Evolutionary conservation across 2,113 vertebrate genomes (phyloP), one percentile per base, ranked within the genome.

Genomic region (Chlorodrepanis virens): DNA sequence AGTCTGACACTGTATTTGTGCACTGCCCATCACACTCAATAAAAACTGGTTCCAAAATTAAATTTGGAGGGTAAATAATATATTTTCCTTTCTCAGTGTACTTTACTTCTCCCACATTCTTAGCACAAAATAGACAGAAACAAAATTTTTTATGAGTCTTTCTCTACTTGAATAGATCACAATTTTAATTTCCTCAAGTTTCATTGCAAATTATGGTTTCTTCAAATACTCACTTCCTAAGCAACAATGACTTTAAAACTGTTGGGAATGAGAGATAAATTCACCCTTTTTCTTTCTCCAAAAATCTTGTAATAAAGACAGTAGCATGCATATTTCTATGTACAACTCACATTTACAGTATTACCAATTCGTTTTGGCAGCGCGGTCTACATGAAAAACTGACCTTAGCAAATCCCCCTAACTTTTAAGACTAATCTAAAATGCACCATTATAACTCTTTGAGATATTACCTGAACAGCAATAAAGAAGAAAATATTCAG

Each of bases 11-110:
- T 75, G 29, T 35, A 49, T 89, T 92, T 97, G 67, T 78, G 50
- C 53, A 69, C 39, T 92, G 88, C 70, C 80, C 44, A 49, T 95
- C 64, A 20, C 53, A 87, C 92, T 83, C 86, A 86, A 90, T 91
- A 92, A 96, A 97, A 97, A 63, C 15, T 29, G 33, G 49, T 86
- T 90, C 91, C 81, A 91, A 76, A 86, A 94, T 54, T 10, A 95
- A 94, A 96, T 84, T 60, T 96, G 80, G 56, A 94, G n/a, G 44
- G 60, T 84, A 95, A 96, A 93, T 94, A 88, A 70, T 71, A 18
- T n/a, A 52, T 92, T 92, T 53, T 82, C 40, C 82, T 94, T 93
- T 83, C 35, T 14, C 52, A 83, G 77, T n/a, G 31, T 89, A 77
- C 83, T 92, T 87, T 50, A 87, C 47, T 93, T 95, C 52, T 74